A percentile compares a stretch with the other conserved stretches of the same genome.
phyloP scores from a whole-genome alignment of 2,888 invertebrate genomes.

The Dusona sp. region DNA sequence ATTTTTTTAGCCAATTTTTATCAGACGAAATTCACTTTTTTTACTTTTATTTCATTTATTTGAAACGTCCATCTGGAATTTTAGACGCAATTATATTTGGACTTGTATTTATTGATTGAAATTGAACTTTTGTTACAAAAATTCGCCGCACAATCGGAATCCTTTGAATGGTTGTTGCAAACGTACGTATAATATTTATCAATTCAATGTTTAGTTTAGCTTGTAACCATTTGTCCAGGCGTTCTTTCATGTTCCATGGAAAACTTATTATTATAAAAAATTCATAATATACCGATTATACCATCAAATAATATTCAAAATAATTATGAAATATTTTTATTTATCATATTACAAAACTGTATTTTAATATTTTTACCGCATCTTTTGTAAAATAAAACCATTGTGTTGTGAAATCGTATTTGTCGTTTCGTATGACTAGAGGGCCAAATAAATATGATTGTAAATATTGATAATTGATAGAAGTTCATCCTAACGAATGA shows the following conservation, averaged over 20 bases:
- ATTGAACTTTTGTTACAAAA: too few species aligned
- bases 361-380: not conserved
- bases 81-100: too few species aligned
- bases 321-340: not conserved
- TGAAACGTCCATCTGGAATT: not conserved
- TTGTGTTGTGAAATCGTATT: not conserved
- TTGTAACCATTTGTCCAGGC: too few species aligned
- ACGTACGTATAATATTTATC: too few species aligned
- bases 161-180: too few species aligned
- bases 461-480: not conserved
- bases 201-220: too few species aligned
- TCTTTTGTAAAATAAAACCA: not conserved
- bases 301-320: too few species aligned
- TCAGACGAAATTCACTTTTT: not conserved
- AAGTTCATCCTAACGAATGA: not conserved
- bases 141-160: too few species aligned
- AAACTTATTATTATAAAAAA: too few species aligned
- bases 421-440: not conserved
- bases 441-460: not conserved
- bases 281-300: too few species aligned
- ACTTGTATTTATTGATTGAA: too few species aligned
- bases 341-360: not conserved
- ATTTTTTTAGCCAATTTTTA: not conserved
- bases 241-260: too few species aligned
- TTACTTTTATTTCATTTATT: not conserved